Evolutionary conservation across 2,113 vertebrate genomes (phyloP).

Genomic region (Hypocryptadius cinnamomeus): DNA sequence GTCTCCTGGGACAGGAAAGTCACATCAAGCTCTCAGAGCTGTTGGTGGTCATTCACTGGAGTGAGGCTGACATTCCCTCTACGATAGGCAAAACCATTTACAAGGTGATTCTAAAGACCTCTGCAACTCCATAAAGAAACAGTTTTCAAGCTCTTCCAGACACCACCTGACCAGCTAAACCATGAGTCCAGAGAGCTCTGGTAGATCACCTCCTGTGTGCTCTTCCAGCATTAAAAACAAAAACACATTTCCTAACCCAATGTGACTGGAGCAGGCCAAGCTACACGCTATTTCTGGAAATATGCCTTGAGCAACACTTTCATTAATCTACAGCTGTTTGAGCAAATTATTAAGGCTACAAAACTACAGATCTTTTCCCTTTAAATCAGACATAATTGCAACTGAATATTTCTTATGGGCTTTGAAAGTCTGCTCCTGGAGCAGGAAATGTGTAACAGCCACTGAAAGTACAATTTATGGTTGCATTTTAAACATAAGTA

Average conservation of each 20-base stretch:
- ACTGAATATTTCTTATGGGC: slow-evolving; percentile 22
- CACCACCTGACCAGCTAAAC: neutral
- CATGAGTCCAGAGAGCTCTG: neutral
- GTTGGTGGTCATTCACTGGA: neutral
- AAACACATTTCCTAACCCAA: slow-evolving; percentile 10
- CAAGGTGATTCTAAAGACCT: neutral
- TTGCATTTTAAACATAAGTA: neutral
- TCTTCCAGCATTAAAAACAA: neutral
- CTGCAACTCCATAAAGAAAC: neutral
- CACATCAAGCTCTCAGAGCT: neutral
- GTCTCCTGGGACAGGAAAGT: neutral
- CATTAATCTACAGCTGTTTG: slow-evolving; percentile 61
- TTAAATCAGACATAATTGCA: slow-evolving; percentile 30
- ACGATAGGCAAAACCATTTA: neutral
- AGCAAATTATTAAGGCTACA: slow-evolving; percentile 54
- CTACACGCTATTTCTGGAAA: slow-evolving; percentile 35
- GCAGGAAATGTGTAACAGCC: neutral
- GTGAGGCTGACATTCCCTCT: neutral
- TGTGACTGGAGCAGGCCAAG: neutral
- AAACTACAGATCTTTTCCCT: slow-evolving; percentile 36
- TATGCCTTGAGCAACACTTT: slow-evolving; percentile 53
- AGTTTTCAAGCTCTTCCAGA: neutral
- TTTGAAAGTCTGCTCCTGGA: slow-evolving; percentile 19
- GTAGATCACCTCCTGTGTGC: neutral
- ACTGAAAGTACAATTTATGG: neutral